A percentile compares a stretch with the other conserved stretches of the same genome.
These are phyloP conservation scores for Brachionus plicatilis DNA, from an alignment of 1,140 invertebrate genomes.

Conservation along the genomic window DNA sequence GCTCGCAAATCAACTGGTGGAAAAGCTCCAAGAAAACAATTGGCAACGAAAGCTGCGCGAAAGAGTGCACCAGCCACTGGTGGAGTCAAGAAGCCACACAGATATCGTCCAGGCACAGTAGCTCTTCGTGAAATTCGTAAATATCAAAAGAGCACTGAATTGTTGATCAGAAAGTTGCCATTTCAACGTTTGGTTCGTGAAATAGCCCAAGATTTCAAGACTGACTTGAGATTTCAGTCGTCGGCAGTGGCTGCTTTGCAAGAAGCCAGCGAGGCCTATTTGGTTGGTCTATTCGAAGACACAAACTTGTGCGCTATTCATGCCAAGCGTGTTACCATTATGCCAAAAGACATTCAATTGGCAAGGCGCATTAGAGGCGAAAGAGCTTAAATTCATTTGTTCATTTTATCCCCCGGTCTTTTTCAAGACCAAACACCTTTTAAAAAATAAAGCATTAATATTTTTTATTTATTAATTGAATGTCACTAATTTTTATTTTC, in stretches of 20 bases:
- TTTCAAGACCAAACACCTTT: neutral
- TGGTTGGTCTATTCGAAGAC: constrained; percentile 81
- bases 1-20: neutral
- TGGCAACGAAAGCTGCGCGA: neutral
- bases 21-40: neutral
- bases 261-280: constrained; percentile 76
- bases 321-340: constrained; percentile 86
- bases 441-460: neutral
- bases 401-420: neutral
- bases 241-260: constrained; percentile 55
- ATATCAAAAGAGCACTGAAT: constrained; percentile 67
- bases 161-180: neutral
- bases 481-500: too few species aligned
- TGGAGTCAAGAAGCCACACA: neutral
- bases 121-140: constrained; percentile 76
- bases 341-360: constrained; percentile 85
- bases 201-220: constrained; percentile 73
- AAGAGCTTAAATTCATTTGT: constrained; percentile 44
- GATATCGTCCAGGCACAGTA: constrained; percentile 67
- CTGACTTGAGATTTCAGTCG: constrained; percentile 61
- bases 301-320: constrained; percentile 89
- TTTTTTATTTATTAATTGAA: too few species aligned
- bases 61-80: neutral
- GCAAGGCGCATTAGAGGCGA: constrained; percentile 52
- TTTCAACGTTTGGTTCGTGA: constrained; percentile 53